Percentiles rank a stretch among this genome's conserved stretches.
Conservation (phyloP, 2,797 vertebrate species). For the Mus spretus region DNA sequence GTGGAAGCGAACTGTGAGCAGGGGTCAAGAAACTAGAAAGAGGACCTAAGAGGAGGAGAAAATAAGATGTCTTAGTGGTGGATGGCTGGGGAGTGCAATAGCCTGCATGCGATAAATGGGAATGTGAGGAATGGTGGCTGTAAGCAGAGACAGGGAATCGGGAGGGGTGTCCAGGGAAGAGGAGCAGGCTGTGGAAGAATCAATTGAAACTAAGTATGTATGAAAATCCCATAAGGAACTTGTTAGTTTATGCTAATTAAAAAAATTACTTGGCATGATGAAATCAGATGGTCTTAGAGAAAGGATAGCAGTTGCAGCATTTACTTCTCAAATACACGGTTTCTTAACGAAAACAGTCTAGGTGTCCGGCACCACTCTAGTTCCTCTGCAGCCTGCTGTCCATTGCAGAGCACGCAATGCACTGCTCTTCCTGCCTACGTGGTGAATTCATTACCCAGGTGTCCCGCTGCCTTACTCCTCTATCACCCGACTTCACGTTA, state of each 20-base stretch:
- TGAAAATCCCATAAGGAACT: not conserved
- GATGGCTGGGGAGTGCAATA: not conserved
- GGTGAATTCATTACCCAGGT: not conserved
- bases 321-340: constrained; percentile 24
- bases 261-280: not conserved
- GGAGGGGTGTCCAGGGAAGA: not conserved
- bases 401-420: no score
- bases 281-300: constrained; percentile 33
- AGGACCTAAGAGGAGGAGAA: not conserved
- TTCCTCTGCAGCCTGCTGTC: not conserved
- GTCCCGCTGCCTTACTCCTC: not conserved
- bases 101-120: not conserved
- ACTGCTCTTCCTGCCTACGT: not conserved
- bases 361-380: not conserved
- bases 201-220: not conserved
- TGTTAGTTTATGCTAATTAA: not conserved
- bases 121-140: not conserved
- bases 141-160: not conserved
- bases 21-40: not conserved
- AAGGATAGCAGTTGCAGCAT: constrained; percentile 12
- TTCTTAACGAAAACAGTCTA: constrained; percentile 36
- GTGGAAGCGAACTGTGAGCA: not conserved
- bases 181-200: not conserved
- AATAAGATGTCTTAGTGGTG: not conserved
- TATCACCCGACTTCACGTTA: not conserved